These are phyloP conservation scores for Megaleporinus macrocephalus DNA, from an alignment of 2,113 vertebrate genomes.

Conservation along the genomic window DNA sequence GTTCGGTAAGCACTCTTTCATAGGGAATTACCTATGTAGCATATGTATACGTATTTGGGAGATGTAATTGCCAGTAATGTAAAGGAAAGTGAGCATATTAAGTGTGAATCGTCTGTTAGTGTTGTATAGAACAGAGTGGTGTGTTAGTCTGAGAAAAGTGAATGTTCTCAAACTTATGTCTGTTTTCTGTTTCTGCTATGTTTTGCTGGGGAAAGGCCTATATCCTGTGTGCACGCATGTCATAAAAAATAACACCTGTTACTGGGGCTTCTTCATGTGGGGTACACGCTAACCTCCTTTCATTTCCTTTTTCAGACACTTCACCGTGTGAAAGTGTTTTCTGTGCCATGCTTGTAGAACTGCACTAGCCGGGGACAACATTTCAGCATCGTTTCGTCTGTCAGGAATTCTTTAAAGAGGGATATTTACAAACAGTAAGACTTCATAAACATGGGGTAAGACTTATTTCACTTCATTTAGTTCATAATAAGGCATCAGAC, in stretches of 20 bases:
- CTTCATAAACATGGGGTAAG: conserved; percentile 69
- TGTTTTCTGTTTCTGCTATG: background rate
- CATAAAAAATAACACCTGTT: conserved; percentile 35
- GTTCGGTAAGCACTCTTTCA: conserved; percentile 41
- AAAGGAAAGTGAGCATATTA: background rate
- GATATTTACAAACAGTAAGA: conserved; percentile 7
- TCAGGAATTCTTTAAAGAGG: conserved; percentile 57
- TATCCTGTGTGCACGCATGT: background rate
- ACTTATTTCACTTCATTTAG: background rate
- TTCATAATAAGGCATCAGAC: background rate
- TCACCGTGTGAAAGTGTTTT: conserved; percentile 8
- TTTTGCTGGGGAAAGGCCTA: background rate
- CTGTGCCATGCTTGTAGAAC: background rate
- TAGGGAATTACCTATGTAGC: too few relatives aligned
- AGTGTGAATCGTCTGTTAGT: background rate
- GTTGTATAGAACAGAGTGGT: background rate
- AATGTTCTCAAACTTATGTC: background rate
- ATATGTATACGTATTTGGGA: too few relatives aligned
- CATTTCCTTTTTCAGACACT: conserved; percentile 44
- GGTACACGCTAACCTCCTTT: conserved; percentile 25
- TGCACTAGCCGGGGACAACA: background rate
- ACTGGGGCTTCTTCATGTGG: background rate
- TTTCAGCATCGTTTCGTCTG: background rate
- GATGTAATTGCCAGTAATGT: background rate
- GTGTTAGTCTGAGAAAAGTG: background rate